Percentiles rank a stretch among this genome's conserved stretches.
Evolutionary conservation across 2,113 vertebrate genomes (phyloP).

Genomic region (Phalacrocorax carbo): DNA sequence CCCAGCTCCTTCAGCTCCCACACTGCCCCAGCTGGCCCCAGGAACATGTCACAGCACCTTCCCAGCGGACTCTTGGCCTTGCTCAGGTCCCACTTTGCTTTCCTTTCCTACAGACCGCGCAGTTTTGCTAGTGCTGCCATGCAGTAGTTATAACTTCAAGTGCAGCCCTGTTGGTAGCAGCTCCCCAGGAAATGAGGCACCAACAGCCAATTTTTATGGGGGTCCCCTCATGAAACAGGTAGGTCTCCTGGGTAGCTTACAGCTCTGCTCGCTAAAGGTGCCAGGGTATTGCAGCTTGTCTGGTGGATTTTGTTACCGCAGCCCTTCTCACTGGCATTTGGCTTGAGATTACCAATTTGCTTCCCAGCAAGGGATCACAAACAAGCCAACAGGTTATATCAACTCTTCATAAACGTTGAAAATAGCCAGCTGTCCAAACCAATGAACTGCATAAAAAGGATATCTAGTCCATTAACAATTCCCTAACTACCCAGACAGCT

Average conservation of each 20-base stretch:
- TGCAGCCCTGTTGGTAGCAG: background rate
- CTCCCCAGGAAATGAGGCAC: fast-evolving
- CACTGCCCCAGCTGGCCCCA: background rate
- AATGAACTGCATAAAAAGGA: background rate
- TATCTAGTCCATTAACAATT: background rate
- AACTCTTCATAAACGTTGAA: background rate
- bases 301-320: background rate
- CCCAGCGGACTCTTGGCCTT: background rate
- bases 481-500: background rate
- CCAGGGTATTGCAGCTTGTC: background rate
- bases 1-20: background rate
- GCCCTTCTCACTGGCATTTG: background rate
- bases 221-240: background rate
- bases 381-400: background rate
- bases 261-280: background rate
- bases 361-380: background rate
- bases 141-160: background rate
- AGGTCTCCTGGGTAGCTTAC: background rate
- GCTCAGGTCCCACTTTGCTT: background rate
- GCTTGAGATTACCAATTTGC: background rate
- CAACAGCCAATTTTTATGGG: background rate
- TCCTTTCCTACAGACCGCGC: background rate
- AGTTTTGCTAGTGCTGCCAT: background rate
- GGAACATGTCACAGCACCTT: background rate
- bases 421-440: background rate